Base-by-base conservation (phyloP, 2,797 vertebrate genomes). In the Danio tinwini region DNA sequence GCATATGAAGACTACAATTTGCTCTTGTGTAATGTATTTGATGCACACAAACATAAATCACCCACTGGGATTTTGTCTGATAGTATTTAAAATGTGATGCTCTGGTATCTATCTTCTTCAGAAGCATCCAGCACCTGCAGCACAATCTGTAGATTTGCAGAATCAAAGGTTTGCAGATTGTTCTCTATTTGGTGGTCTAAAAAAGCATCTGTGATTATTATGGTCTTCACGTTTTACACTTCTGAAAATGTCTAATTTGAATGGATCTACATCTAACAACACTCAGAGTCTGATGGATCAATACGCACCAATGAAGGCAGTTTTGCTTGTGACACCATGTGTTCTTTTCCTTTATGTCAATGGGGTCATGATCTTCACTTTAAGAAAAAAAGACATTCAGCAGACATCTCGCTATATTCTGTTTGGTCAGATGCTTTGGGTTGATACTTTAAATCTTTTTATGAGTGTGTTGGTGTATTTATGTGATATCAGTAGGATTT, bases 331-430 rank as follows among this genome's bases (percentile, higher is more conserved):
- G 64, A 49, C 58, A 4, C 56, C 70, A 59, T 72, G 52, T 80
- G 55, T 78, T 29, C 29, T 29, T 29, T 29, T 29, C 29, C 29
- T 29, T 3, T 29, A 29, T 29, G 29, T 29, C 29, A 92, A 92
- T 12, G 10, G 62, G 0, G 55, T 92, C 72, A 92, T 93, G 91
- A 45, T 93, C 50, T 85, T 88, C 2, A 72, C 88, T 14, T 8
- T 93, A 58, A 21, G 85, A 56, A 87, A 62, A 62, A 10, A 91
- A 87, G 72, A 77, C 87, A 83, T 92, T 6, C 69, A 84, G 65
- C 89, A 91, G 67, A 82, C 82, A 2, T 68, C 91, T 1, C 88
- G 87, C 0, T 92, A 91, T n/a, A 81, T 92, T 53, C 85, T 93
- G 5, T 92, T 93, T 42, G 85, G 83, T 16, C 90, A 93, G 64